phyloP scores from a whole-genome alignment of 2,113 vertebrate genomes.

The Cervus canadensis region DNA sequence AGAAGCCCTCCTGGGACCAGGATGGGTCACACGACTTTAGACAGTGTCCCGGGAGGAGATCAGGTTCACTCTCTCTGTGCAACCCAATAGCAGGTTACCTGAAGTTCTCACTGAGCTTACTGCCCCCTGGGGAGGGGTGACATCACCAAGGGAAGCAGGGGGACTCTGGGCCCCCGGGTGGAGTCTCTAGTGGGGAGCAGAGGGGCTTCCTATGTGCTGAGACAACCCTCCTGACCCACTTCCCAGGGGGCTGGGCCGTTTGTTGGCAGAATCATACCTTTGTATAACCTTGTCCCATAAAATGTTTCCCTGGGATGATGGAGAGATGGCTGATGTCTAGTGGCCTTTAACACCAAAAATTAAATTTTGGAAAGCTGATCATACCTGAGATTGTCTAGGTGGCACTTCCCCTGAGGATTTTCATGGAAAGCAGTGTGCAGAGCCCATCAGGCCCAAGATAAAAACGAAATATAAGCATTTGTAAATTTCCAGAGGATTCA shows the following conservation, averaged over 20 bases:
- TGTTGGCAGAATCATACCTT: neutral
- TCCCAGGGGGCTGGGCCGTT: too few relatives aligned
- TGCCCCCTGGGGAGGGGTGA: fast-evolving
- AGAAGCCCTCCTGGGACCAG: neutral
- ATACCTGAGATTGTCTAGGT: neutral
- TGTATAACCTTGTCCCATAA: neutral
- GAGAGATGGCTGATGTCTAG: neutral
- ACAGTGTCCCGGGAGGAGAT: neutral
- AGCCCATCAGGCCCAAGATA: neutral
- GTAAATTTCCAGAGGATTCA: neutral
- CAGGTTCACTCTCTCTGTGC: neutral
- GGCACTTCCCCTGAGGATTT: constrained; percentile 17
- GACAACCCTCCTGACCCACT: neutral
- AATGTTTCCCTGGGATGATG: neutral
- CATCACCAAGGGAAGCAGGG: neutral
- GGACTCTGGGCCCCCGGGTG: neutral
- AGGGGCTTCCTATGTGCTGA: neutral
- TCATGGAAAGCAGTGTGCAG: neutral
- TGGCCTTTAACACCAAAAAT: neutral
- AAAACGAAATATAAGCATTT: neutral
- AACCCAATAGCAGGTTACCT: neutral
- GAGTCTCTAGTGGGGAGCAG: neutral
- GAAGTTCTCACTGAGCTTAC: neutral
- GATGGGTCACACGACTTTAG: neutral
- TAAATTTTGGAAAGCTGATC: neutral